A percentile compares a stretch with the other conserved stretches of the same genome.
Evolutionary conservation across 1,140 invertebrate genomes (phyloP).

Genomic region (Hylaeus anthracinus): DNA sequence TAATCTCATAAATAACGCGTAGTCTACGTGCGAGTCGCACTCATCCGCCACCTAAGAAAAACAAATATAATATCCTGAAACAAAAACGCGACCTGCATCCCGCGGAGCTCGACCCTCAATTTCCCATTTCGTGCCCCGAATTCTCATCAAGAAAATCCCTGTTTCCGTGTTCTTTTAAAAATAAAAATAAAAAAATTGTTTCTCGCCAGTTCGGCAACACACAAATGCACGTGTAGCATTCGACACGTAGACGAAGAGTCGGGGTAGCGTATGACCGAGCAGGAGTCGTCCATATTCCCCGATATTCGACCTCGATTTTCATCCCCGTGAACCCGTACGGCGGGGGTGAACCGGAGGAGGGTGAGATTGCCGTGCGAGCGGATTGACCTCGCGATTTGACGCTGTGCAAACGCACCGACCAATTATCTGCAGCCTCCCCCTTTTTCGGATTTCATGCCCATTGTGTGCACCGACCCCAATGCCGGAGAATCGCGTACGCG

Average conservation of each 20-base stretch:
- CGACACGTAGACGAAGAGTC: constrained; percentile 35
- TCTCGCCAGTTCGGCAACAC: constrained; percentile 30
- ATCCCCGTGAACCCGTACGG: constrained; percentile 33
- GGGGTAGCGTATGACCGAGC: constrained; percentile 41
- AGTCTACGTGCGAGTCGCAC: constrained; percentile 54
- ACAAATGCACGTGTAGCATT: constrained; percentile 62
- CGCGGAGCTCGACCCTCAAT: constrained; percentile 4
- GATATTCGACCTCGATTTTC: constrained; percentile 62
- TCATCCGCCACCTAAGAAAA: constrained; percentile 40
- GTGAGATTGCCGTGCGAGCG: constrained; percentile 59
- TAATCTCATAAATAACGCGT: constrained; percentile 77
- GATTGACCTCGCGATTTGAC: constrained; percentile 71
- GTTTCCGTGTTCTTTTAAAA: constrained; percentile 7
- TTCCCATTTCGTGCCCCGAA: constrained; percentile 25
- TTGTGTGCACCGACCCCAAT: constrained; percentile 54
- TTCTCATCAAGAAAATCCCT: constrained; percentile 28
- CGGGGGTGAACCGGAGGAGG: constrained; percentile 4
- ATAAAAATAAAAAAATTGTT: constrained; percentile 26
- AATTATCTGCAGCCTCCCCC: constrained; percentile 70
- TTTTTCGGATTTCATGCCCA: constrained; percentile 65
- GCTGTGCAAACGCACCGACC: constrained; percentile 68
- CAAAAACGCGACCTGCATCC: neutral
- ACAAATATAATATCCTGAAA: neutral
- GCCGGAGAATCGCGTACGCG: constrained; percentile 44
- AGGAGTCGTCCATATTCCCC: constrained; percentile 59